Base-by-base conservation (phyloP, 2,113 vertebrate genomes). In the Zosterops japonicus region DNA sequence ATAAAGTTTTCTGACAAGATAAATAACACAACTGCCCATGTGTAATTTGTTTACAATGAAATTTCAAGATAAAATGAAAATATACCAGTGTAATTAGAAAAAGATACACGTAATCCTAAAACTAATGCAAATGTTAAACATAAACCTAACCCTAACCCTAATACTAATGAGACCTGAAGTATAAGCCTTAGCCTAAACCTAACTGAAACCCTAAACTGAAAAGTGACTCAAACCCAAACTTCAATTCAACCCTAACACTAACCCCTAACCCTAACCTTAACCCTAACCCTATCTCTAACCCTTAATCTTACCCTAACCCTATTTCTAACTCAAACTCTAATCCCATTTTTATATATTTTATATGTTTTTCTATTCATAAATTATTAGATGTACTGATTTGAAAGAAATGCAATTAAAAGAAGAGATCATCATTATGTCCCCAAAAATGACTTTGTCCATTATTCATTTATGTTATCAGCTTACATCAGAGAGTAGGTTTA, bases 31-130 rank as follows among this genome's bases (percentile, higher is more conserved):
- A 36, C 2, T 4, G 2, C 8, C 7, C 33, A 10, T 20, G 6
- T 13, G 5, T 35, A 55, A 25, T 36, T 41, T 21, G 11, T n/a
- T 52, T 42, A 69, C 18, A 5, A 39, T 78, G 52, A 33, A 39
- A 8, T 69, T 90, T 64, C 56, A 84, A 56, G 31, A 46, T 64
- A 13, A 72, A 64, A 60, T 31, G 1, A 81, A 81, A 81, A 59
- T 31, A 12, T 47, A 60, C 7, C 8, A 46, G 3, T 5, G 1
- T 46, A 72, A 21, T 44, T 2, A 0, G 33, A 44, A 21, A 56
- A 17, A 56, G 14, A 22, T 56, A 56, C 7, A 49, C 23, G 7
- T 49, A 49, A 49, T 49, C 47, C 22, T 49, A 24, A 49, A 49
- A 49, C 12, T 14, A 49, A 49, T 6, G 23, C 23, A 13, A 24